Evolutionary conservation across 2,113 vertebrate species (phyloP).

Genomic region (Oryzias curvinotus): DNA sequence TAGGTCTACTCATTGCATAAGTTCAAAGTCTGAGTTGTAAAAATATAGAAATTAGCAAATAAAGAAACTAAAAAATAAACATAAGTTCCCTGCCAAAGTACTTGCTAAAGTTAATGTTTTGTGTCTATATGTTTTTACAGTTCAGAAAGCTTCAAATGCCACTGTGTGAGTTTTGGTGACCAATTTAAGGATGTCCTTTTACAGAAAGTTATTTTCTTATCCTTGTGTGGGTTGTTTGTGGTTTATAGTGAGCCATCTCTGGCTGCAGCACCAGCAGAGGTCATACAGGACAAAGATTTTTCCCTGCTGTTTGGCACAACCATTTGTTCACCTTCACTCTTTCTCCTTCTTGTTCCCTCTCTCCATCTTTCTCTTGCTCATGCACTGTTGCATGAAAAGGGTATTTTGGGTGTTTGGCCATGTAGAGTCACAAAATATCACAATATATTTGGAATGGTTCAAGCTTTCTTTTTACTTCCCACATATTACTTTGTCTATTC

Average conservation of each 20-base stretch:
- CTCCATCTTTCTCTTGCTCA: constrained; percentile 14
- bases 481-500: no score
- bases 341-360: background rate
- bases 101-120: no score
- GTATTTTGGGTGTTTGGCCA: constrained; percentile 21
- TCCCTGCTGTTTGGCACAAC: constrained; percentile 55
- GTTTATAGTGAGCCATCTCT: constrained; percentile 32
- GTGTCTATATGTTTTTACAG: no score
- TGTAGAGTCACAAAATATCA: constrained; percentile 31
- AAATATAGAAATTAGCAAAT: background rate
- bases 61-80: background rate
- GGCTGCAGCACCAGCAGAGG: constrained; percentile 61
- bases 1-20: no score
- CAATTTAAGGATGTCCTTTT: background rate
- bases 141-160: no score
- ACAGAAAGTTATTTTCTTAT: background rate
- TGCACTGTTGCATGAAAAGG: constrained; percentile 34
- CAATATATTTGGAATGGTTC: no score
- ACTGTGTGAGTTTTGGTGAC: background rate
- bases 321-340: background rate
- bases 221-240: constrained; percentile 3
- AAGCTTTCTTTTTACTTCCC: no score
- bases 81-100: background rate
- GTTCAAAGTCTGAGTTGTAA: no score
- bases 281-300: constrained; percentile 51